These are phyloP conservation scores for Polyommatus icarus DNA, from an alignment of 2,888 invertebrate species.

Conservation along the genomic window DNA sequence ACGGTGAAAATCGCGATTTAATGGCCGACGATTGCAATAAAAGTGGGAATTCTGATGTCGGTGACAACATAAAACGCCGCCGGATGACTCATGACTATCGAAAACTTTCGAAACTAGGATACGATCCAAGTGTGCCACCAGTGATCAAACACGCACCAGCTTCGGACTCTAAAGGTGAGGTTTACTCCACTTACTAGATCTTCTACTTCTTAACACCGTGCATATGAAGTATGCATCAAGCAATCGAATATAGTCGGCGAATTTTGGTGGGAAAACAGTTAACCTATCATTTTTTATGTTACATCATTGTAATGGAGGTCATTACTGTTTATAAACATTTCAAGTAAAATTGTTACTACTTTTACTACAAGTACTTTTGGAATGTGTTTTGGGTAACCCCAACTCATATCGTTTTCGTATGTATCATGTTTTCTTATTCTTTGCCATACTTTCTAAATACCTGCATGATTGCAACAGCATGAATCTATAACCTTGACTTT, in stretches of 20 bases:
- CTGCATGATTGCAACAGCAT: constrained; percentile 43
- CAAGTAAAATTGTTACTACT: constrained; percentile 49
- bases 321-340: constrained; percentile 75
- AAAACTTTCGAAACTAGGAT: constrained; percentile 73
- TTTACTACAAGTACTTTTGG: constrained; percentile 29
- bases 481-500: constrained; percentile 55
- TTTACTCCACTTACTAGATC: neutral
- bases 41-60: constrained; percentile 63
- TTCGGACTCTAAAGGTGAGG: constrained; percentile 67
- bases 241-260: constrained; percentile 29
- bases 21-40: constrained; percentile 57
- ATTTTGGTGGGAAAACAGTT: constrained; percentile 75
- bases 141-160: constrained; percentile 59
- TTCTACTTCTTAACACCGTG: neutral
- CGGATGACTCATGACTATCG: constrained; percentile 69
- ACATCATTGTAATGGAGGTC: constrained; percentile 74
- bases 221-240: neutral
- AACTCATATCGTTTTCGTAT: constrained; percentile 28
- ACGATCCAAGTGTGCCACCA: constrained; percentile 72
- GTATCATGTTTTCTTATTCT: neutral
- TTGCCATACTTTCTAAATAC: constrained; percentile 4
- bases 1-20: constrained; percentile 66
- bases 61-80: constrained; percentile 69
- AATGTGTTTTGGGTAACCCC: constrained; percentile 23
- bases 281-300: constrained; percentile 69